Evolutionary conservation across 2,797 vertebrate genomes (phyloP).

Genomic region (Heterohyrax brucei): DNA sequence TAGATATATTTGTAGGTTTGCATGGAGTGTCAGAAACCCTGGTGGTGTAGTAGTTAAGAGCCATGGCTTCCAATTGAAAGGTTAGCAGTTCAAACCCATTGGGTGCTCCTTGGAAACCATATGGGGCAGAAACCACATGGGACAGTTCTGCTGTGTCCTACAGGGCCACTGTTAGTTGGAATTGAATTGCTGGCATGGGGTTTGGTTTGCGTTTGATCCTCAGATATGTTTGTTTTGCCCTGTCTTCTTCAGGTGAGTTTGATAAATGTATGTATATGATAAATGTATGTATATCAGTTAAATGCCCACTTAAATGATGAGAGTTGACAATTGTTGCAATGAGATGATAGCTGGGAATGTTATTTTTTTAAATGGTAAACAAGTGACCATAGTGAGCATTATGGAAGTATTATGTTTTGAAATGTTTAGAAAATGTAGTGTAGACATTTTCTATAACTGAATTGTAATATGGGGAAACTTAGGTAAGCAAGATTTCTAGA

Average conservation of each 20-base stretch:
- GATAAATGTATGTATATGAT: background rate
- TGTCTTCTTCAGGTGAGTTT: background rate
- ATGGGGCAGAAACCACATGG: too few relatives aligned
- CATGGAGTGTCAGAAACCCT: background rate
- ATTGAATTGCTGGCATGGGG: too few relatives aligned
- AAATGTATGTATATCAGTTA: background rate
- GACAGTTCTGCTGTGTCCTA: too few relatives aligned
- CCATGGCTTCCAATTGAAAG: too few relatives aligned
- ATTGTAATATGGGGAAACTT: background rate
- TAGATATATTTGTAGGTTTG: background rate
- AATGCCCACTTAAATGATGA: background rate
- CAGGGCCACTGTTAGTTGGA: too few relatives aligned
- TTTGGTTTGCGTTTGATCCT: background rate
- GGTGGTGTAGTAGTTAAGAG: too few relatives aligned
- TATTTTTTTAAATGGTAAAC: conserved; percentile 39
- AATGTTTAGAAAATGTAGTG: conserved; percentile 7
- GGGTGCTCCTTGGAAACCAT: too few relatives aligned
- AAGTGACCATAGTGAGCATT: background rate
- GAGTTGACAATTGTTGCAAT: background rate
- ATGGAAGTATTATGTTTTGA: background rate
- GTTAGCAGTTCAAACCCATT: too few relatives aligned
- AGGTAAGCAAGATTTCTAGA: conserved; percentile 29
- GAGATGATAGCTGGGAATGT: conserved; percentile 1
- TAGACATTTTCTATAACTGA: background rate
- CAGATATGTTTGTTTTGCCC: background rate